A percentile compares a stretch with the other conserved stretches of the same genome.
Conservation (phyloP, 2,888 invertebrate genomes). For the Crossocerus cetratus region DNA sequence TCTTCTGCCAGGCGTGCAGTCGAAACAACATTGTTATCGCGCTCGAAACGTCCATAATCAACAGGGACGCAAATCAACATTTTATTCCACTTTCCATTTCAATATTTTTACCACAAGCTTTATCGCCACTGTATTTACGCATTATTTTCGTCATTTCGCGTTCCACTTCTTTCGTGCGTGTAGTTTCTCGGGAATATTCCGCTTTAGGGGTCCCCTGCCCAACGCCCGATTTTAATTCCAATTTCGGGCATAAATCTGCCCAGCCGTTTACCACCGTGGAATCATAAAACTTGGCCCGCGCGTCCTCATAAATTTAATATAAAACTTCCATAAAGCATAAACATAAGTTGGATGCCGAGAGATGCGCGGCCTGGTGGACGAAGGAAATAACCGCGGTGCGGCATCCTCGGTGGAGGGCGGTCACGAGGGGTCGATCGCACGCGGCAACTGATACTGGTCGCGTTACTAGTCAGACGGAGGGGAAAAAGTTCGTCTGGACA, state of each 20-base stretch:
- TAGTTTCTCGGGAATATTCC: neutral
- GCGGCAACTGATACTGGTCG: constrained; percentile 58
- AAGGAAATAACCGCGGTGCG: neutral
- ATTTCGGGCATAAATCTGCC: constrained; percentile 65
- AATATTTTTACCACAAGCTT: too few relatives aligned
- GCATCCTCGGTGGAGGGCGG: constrained; percentile 16
- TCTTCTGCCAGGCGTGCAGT: constrained; percentile 25
- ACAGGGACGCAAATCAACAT: too few relatives aligned
- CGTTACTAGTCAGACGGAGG: too few relatives aligned
- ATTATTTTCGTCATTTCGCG: too few relatives aligned
- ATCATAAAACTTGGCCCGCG: constrained; percentile 66
- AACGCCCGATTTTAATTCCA: constrained; percentile 63
- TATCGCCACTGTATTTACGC: too few relatives aligned
- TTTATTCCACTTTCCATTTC: too few relatives aligned
- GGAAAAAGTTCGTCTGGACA: too few relatives aligned
- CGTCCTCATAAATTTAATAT: constrained; percentile 71
- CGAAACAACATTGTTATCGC: constrained; percentile 48
- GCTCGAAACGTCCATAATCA: too few relatives aligned
- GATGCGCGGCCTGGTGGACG: neutral
- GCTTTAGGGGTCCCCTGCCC: neutral
- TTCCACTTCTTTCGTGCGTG: neutral
- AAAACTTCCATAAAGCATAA: constrained; percentile 71
- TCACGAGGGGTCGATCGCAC: constrained; percentile 18
- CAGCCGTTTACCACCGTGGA: constrained; percentile 61
- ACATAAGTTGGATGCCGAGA: constrained; percentile 56